Evolutionary conservation across 2,797 vertebrate species (phyloP), one percentile per base, ranked within the genome.

Genomic region (Microchirus variegatus): DNA sequence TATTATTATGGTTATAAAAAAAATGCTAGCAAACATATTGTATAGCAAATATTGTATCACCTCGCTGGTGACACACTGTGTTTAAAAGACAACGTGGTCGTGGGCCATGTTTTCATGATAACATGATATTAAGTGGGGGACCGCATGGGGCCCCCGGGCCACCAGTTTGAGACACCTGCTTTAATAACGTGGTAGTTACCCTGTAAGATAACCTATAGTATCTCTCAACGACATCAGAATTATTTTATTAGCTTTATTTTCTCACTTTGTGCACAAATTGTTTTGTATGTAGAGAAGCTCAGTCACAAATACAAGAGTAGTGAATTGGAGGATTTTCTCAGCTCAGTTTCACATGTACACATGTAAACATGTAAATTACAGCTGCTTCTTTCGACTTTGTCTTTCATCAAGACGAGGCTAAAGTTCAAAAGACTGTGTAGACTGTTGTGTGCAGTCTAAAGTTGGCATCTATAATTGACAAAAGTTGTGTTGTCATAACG

Each of bases 151-250:
- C n/a, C n/a, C n/a, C n/a, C n/a, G n/a, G n/a, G n/a, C n/a, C n/a
- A n/a, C n/a, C n/a, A n/a, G n/a, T n/a, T n/a, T n/a, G n/a, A n/a
- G n/a, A n/a, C 10, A n/a, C 17, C n/a, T n/a, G n/a, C n/a, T n/a
- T n/a, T n/a, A n/a, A n/a, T n/a, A n/a, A n/a, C 40, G 41, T 53
- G 53, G 60, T 54, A 70, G 44, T 58, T 11, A 37, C 5, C n/a
- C 57, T 22, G 17, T 41, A 17, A 36, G 45, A 42, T 45, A 8
- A 55, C 17, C 18, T n/a, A n/a, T n/a, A 47, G 44, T 9, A 43
- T 31, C 40, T 17, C 12, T 45, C 12, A n/a, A 16, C 16, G 7
- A 26, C 40, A 11, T 45, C 8, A 22, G n/a, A n/a, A n/a, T 37
- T 10, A 42, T 40, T 35, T 10, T 35, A n/a, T 37, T 36, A 1